Conservation (phyloP, 2,888 invertebrate species). For the Deroplatys truncata region DNA sequence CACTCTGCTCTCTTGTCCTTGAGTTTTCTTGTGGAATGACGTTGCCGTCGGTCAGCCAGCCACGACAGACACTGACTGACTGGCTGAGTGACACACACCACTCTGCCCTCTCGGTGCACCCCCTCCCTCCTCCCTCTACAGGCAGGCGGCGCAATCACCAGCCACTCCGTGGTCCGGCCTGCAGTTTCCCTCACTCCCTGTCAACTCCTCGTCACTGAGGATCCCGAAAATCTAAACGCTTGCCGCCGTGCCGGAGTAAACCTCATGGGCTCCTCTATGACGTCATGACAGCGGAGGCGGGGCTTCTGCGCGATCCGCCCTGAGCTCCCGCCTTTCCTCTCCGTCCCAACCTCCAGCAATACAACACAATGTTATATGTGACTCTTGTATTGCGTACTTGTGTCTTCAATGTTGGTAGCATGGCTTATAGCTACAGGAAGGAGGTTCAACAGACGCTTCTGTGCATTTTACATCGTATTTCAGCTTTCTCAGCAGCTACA, state of each 20-base stretch:
- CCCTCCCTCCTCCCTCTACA: slow-evolving; percentile 2
- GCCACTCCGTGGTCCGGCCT: slow-evolving; percentile 29
- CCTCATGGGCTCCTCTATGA: slow-evolving; percentile 30
- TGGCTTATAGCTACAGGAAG: slow-evolving; percentile 17
- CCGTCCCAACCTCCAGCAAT: background rate
- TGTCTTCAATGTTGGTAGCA: background rate
- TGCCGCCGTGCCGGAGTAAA: slow-evolving; percentile 26
- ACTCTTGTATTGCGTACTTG: slow-evolving; percentile 6
- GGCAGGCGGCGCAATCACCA: slow-evolving; percentile 30
- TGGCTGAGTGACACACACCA: slow-evolving; percentile 28
- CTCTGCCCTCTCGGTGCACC: slow-evolving; percentile 4
- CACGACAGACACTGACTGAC: slow-evolving; percentile 27
- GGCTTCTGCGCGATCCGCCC: slow-evolving; percentile 17
- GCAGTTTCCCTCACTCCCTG: slow-evolving; percentile 21
- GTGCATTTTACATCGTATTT: background rate
- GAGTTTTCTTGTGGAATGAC: background rate
- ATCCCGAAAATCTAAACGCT: slow-evolving; percentile 21
- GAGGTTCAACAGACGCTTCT: background rate
- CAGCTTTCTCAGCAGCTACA: background rate
- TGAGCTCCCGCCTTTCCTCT: background rate
- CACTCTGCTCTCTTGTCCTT: background rate
- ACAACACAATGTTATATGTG: background rate
- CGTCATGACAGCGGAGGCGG: slow-evolving; percentile 30
- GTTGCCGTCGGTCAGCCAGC: slow-evolving; percentile 15
- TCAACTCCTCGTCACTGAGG: slow-evolving; percentile 28